Evolutionary conservation across 2,113 vertebrate genomes (phyloP).

Genomic region (Chionomys nivalis): DNA sequence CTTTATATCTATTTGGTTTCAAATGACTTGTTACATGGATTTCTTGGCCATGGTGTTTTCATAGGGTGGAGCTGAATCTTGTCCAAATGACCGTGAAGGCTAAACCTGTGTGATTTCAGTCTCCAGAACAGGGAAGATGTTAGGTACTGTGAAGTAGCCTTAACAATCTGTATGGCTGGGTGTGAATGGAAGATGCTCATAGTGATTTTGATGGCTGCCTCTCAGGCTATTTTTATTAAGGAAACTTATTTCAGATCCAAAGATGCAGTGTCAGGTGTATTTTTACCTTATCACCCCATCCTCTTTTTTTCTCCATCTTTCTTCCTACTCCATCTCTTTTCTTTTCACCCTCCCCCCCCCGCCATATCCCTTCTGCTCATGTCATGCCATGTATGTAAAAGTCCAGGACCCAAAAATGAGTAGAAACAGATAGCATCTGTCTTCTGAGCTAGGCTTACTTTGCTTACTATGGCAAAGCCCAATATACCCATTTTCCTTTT

Average conservation of each 20-base stretch:
- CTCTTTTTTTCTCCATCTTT: not conserved
- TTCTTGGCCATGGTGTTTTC: constrained; percentile 6
- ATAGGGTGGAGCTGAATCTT: not conserved
- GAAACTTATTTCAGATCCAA: not conserved
- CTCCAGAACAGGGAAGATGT: not conserved
- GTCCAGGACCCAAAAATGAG: not conserved
- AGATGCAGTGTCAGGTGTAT: not conserved
- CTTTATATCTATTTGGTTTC: not conserved
- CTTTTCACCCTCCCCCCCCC: not conserved
- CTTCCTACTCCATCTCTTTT: not conserved
- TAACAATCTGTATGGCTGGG: not conserved
- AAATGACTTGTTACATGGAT: not conserved
- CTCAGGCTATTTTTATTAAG: not conserved
- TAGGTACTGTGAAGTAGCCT: not conserved
- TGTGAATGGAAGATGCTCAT: not conserved
- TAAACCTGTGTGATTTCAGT: not conserved
- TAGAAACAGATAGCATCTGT: not conserved
- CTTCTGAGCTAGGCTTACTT: not conserved
- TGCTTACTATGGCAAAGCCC: not conserved
- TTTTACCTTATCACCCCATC: not conserved
- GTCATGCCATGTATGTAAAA: not conserved
- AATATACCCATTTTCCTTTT: not conserved
- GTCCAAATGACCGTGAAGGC: not conserved
- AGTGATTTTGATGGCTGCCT: not conserved
- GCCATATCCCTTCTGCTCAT: not conserved